A percentile compares a stretch with the other conserved stretches of the same genome.
Conservation (phyloP, 2,888 invertebrate species). For the Agonopterix heracliana region DNA sequence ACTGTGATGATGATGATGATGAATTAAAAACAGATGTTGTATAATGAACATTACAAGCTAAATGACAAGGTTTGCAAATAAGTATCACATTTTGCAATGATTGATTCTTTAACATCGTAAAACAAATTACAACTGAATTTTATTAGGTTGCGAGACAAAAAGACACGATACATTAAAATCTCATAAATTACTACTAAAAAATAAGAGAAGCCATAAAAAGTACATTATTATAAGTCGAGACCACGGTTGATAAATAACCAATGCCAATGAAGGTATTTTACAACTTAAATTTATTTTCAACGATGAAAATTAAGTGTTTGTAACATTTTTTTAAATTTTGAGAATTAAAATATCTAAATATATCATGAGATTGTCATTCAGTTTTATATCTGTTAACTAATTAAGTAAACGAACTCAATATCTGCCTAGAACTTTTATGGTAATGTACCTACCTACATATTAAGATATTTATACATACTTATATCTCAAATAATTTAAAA, state of each 20-base stretch:
- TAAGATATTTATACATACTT: not conserved
- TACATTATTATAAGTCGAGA: slow-evolving; percentile 40
- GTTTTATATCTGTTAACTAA: too few relatives aligned
- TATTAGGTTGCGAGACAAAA: slow-evolving; percentile 14
- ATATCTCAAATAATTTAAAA: slow-evolving; percentile 13
- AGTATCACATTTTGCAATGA: too few relatives aligned
- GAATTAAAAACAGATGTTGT: too few relatives aligned
- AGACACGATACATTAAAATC: slow-evolving; percentile 47
- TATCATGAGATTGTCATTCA: too few relatives aligned
- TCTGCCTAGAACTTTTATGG: too few relatives aligned
- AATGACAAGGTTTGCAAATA: not conserved
- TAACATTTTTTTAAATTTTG: too few relatives aligned
- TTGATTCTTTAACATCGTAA: not conserved
- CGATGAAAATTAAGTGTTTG: too few relatives aligned
- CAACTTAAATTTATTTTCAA: too few relatives aligned
- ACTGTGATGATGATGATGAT: too few relatives aligned
- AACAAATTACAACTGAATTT: not conserved
- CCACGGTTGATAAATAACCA: slow-evolving; percentile 41
- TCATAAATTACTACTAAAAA: slow-evolving; percentile 48
- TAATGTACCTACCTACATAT: not conserved
- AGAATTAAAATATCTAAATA: too few relatives aligned
- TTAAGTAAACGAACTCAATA: too few relatives aligned
- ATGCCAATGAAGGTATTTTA: too few relatives aligned
- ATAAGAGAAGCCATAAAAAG: slow-evolving; percentile 48
- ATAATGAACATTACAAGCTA: slow-evolving; percentile 19